A percentile compares a stretch with the other conserved stretches of the same genome.
Evolutionary conservation across 1,140 invertebrate genomes (phyloP).

Genomic region (Delia radicum): DNA sequence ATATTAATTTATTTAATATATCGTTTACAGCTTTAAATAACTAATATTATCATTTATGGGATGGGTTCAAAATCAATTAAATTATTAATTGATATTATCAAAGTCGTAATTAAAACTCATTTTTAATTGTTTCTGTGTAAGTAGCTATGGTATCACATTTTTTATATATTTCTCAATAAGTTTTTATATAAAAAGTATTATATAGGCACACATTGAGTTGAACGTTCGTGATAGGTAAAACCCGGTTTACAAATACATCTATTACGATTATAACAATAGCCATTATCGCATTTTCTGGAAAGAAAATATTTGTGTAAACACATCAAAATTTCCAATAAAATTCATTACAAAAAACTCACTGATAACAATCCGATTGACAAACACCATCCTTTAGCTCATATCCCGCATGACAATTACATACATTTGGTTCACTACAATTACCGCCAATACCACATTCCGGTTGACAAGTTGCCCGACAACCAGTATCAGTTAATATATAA

Average conservation of each 20-base stretch:
- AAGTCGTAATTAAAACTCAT: no score
- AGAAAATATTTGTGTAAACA: background rate
- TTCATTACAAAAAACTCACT: conserved; percentile 37
- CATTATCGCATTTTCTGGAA: conserved; percentile 46
- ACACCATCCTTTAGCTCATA: conserved; percentile 41
- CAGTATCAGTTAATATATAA: conserved; percentile 32
- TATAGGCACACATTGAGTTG: conserved; percentile 51
- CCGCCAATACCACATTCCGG: conserved; percentile 50
- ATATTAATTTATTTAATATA: no score
- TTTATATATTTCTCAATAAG: no score
- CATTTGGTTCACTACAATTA: conserved; percentile 40
- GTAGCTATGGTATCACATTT: no score
- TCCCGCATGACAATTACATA: conserved; percentile 42
- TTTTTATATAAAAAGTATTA: no score
- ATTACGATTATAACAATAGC: conserved; percentile 45
- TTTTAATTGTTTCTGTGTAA: no score
- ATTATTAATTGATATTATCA: no score
- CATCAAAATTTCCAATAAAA: background rate
- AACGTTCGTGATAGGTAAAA: conserved; percentile 45
- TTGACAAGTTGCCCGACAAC: conserved; percentile 45
- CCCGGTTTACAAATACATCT: conserved; percentile 51
- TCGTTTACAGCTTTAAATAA: no score
- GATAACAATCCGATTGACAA: conserved; percentile 49
- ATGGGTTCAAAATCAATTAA: no score
- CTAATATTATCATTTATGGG: no score